phyloP scores from a whole-genome alignment of 2,113 vertebrate genomes.

The Puffinus mauretanicus region DNA sequence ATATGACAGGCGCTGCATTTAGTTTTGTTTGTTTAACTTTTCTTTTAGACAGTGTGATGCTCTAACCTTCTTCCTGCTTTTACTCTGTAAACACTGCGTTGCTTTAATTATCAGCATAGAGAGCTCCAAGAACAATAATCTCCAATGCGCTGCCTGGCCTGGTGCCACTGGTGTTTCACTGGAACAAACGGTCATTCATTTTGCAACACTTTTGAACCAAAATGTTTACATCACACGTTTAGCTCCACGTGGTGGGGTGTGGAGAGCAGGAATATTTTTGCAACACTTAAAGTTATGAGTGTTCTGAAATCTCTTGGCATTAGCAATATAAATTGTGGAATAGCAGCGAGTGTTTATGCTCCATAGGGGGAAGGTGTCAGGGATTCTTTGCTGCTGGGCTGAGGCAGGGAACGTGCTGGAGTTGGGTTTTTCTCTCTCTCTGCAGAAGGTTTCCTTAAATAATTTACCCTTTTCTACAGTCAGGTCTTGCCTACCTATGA shows the following conservation, averaged over 20 bases:
- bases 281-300: constrained; percentile 67
- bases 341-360: constrained; percentile 43
- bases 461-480: constrained; percentile 67
- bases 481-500: constrained; percentile 98
- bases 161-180: neutral
- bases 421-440: neutral
- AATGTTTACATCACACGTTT: constrained; percentile 68
- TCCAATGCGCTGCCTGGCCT: neutral
- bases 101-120: constrained; percentile 40
- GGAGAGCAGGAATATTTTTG: constrained; percentile 54
- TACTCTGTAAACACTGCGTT: constrained; percentile 36
- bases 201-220: neutral
- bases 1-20: neutral
- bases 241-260: constrained; percentile 63
- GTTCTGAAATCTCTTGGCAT: constrained; percentile 65
- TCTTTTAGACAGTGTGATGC: constrained; percentile 26
- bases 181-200: constrained; percentile 53
- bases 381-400: constrained; percentile 22
- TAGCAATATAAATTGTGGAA: constrained; percentile 51
- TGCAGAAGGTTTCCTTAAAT: neutral
- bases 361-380: constrained; percentile 22
- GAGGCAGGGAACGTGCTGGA: neutral
- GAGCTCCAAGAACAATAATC: constrained; percentile 71
- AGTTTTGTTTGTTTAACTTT: constrained; percentile 61
- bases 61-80: constrained; percentile 36